These are phyloP conservation scores for Chelonus insularis DNA, from an alignment of 1,140 invertebrate genomes.

Conservation along the genomic window DNA sequence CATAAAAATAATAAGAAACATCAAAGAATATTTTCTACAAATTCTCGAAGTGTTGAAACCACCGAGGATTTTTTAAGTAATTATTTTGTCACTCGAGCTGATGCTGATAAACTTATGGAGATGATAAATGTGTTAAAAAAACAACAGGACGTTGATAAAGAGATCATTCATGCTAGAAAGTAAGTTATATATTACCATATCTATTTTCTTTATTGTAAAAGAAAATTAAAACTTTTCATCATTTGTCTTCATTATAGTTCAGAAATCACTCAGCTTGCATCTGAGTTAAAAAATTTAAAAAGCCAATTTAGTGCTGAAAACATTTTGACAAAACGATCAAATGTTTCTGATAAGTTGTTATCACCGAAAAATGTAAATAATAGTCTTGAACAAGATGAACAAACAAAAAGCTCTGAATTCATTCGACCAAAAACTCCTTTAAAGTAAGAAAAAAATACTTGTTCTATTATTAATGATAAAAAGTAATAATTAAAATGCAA, in stretches of 20 bases:
- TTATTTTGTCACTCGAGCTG: neutral
- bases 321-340: no score
- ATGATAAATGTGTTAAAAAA: neutral
- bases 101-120: slow-evolving; percentile 4
- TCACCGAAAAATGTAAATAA: no score
- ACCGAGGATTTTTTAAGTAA: neutral
- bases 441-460: no score
- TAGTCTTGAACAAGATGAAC: no score
- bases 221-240: neutral
- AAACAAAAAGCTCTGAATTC: no score
- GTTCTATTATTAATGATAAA: no score
- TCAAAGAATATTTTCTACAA: neutral
- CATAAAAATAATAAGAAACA: neutral
- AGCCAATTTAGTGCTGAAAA: slow-evolving; percentile 2
- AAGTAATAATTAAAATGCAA: neutral
- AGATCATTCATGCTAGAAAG: slow-evolving; percentile 1
- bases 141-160: slow-evolving; percentile 1
- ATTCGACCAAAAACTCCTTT: no score
- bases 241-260: slow-evolving; percentile 12
- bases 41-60: neutral
- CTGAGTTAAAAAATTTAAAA: slow-evolving; percentile 19
- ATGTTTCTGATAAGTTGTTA: no score
- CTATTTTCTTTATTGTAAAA: neutral
- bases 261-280: slow-evolving; percentile 15
- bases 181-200: neutral